Conservation (phyloP, 2,797 vertebrate genomes). For the Syndactyla subalaris region DNA sequence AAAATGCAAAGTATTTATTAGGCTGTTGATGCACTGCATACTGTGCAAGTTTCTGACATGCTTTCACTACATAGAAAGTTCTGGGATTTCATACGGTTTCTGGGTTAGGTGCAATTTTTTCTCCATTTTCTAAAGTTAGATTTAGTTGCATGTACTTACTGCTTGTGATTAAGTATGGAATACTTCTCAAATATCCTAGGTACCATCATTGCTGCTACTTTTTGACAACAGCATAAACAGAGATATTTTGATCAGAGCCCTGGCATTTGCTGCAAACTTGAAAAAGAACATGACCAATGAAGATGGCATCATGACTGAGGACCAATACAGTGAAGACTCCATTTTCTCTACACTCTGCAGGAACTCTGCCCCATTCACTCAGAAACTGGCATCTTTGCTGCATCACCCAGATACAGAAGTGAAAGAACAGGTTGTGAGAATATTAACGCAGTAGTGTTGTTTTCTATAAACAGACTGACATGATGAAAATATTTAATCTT, state of each 20-base stretch:
- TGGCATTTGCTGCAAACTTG: conserved; percentile 88
- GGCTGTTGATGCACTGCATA: neutral
- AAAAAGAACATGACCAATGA: conserved; percentile 80
- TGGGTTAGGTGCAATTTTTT: neutral
- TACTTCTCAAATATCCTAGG: conserved; percentile 73
- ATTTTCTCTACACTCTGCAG: conserved; percentile 85
- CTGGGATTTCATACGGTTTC: neutral
- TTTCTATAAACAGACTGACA: neutral
- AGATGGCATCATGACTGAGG: conserved; percentile 58
- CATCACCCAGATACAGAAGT: conserved; percentile 85
- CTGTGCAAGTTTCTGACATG: neutral
- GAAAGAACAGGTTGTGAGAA: conserved; percentile 85
- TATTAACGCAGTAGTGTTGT: conserved; percentile 75
- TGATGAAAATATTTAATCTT: neutral
- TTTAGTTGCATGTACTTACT: neutral
- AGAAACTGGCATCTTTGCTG: conserved; percentile 83
- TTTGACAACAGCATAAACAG: conserved; percentile 80
- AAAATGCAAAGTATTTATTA: neutral
- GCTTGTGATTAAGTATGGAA: neutral
- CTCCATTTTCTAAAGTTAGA: neutral
- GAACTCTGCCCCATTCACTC: conserved; percentile 81
- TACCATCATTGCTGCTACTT: conserved; percentile 86
- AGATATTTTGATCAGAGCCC: conserved; percentile 85
- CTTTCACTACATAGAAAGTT: neutral
- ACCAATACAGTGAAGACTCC: conserved; percentile 80